Conservation (phyloP, 2,888 invertebrate species). For the Oscheius sp. region DNA sequence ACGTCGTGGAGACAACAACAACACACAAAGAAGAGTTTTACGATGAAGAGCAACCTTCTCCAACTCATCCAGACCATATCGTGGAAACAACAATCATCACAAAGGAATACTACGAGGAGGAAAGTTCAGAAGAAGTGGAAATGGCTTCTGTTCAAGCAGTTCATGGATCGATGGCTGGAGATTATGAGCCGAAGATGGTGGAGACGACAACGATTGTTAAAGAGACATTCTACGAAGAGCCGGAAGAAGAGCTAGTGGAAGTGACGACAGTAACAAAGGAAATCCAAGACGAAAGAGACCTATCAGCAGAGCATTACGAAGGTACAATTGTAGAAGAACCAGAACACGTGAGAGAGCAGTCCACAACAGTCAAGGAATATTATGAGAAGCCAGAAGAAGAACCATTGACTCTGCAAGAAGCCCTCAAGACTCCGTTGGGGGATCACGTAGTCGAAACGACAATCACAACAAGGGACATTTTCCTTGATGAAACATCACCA, state of each 20-base stretch:
- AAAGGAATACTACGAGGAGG: not conserved
- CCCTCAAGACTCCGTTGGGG: no score
- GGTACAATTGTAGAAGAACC: not conserved
- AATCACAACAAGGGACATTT: not conserved
- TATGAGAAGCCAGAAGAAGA: not conserved
- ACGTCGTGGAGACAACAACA: not conserved
- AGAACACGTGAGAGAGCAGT: not conserved
- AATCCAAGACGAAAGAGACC: not conserved
- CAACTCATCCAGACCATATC: not conserved
- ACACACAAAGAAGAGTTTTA: conserved; percentile 1
- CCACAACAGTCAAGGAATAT: not conserved
- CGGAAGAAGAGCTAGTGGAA: conserved; percentile 20
- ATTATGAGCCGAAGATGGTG: not conserved
- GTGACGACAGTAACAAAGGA: conserved; percentile 14
- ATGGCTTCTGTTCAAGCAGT: not conserved
- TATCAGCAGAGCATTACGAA: no score
- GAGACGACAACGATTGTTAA: conserved; percentile 10
- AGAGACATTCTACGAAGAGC: conserved; percentile 11
- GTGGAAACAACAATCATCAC: conserved; percentile 7
- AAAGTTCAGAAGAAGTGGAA: conserved; percentile 29
- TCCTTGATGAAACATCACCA: not conserved
- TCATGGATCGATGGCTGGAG: no score
- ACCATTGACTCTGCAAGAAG: no score
- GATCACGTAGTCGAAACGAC: conserved; percentile 34
- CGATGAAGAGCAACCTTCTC: not conserved